Base-by-base conservation (phyloP, 2,888 invertebrate species). In the Papilio demoleus region DNA sequence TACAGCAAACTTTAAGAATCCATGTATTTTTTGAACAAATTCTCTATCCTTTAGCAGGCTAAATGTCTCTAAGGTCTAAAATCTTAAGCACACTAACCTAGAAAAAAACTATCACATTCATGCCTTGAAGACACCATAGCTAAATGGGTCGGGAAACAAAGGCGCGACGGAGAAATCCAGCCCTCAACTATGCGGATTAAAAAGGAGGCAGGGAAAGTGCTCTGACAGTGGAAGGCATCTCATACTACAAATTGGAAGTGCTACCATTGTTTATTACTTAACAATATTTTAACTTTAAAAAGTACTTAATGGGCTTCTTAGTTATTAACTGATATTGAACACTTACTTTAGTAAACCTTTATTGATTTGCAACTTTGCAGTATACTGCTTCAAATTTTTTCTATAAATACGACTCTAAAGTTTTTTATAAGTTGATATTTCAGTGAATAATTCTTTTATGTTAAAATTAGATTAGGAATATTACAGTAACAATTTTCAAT, bases 141-240 rank as follows among this genome's bases (percentile, higher is more conserved):
- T 69, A 69, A 65, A 42, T 65, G 60, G 68, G 68, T 65, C 68
- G 68, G 50, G 63, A 27, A 61, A 69, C 68, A 69, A 69, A 65
- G 68, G 40, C 68, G n/a, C 68, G 65, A n/a, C 68, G 68, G 40
- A 60, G 65, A 47, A 64, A 69, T 69, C 60, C 50, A 65, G 68
- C 50, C 65, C 65, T 65, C 68, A 65, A 68, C 68, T 69, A 69
- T 69, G 68, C 68, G 68, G 65, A 69, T 69, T 69, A 65, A 69
- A 69, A 69, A 65, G 68, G 60, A 69, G 68, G 60, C 38, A 61
- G 53, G 42, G 31, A 65, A 69, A 69, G 65, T 53, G 68, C 60
- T 60, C 11, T 34, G 65, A 17, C 40, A 38, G 34, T 42, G 17
- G 22, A 65, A 61, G 59, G 31, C 65, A 50, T 50, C 68, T 40